These are phyloP conservation scores for Agelastica alni DNA, from an alignment of 2,888 invertebrate genomes.

Conservation along the genomic window DNA sequence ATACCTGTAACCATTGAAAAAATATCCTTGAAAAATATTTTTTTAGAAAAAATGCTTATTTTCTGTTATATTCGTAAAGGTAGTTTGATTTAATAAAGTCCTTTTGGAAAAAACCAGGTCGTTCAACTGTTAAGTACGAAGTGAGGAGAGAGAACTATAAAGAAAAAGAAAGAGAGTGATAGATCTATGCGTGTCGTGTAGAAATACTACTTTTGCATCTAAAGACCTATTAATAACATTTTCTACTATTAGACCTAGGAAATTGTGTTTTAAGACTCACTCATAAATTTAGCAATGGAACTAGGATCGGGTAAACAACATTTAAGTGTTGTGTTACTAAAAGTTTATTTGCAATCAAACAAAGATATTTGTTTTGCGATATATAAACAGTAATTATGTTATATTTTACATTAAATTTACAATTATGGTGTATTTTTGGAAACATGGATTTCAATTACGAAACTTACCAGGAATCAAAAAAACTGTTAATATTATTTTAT, in stretches of 20 bases:
- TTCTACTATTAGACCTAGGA: conserved; percentile 39
- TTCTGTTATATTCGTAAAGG: too few relatives aligned
- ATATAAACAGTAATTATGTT: too few relatives aligned
- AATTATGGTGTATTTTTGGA: neutral
- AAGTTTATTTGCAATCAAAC: conserved; percentile 11
- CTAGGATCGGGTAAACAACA: conserved; percentile 22
- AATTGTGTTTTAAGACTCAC: conserved; percentile 31
- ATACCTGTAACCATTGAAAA: too few relatives aligned
- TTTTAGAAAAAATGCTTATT: too few relatives aligned
- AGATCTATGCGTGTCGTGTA: conserved; percentile 7
- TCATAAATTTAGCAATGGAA: conserved; percentile 31
- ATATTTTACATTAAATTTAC: neutral
- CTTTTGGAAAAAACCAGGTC: conserved; percentile 22
- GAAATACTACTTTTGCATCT: conserved; percentile 20
- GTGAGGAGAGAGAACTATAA: conserved; percentile 16
- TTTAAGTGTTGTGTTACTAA: conserved; percentile 9
- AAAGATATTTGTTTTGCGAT: neutral
- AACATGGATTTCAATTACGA: neutral
- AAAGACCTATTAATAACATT: conserved; percentile 32
- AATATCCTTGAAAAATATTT: too few relatives aligned
- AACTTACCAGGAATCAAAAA: too few relatives aligned
- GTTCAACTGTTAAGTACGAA: conserved; percentile 23
- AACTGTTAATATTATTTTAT: too few relatives aligned
- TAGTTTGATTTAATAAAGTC: too few relatives aligned
- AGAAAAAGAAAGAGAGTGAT: conserved; percentile 17